Percentiles rank a stretch among this genome's conserved stretches.
Evolutionary conservation across 1,140 invertebrate species (phyloP).

Genomic region (Gryllus bimaculatus): DNA sequence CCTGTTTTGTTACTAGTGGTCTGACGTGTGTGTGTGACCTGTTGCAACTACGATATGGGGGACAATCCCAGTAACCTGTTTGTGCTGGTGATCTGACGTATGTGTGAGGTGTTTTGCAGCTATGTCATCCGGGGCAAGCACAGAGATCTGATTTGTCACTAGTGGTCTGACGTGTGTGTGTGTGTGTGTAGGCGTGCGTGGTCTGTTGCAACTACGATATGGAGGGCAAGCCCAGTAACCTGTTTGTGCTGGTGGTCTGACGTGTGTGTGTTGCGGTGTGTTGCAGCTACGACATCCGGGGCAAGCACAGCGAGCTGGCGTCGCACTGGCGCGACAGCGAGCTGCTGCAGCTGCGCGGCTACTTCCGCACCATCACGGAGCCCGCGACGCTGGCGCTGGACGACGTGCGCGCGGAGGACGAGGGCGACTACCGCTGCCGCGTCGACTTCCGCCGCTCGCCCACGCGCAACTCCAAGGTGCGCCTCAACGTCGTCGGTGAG

Average conservation of each 20-base stretch:
- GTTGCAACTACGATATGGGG: too few relatives aligned
- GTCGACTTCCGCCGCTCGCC: conserved; percentile 74
- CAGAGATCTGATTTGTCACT: fast-evolving
- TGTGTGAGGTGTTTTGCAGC: too few relatives aligned
- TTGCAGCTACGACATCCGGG: conserved; percentile 38
- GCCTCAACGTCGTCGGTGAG: conserved; percentile 74
- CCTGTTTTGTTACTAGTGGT: too few relatives aligned
- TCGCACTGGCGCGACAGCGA: conserved; percentile 49
- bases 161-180: too few relatives aligned
- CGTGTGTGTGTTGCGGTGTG: background rate
- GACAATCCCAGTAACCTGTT: too few relatives aligned
- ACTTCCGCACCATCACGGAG: conserved; percentile 42
- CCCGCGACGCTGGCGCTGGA: conserved; percentile 52
- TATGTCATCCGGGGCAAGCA: too few relatives aligned
- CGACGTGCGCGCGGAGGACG: conserved; percentile 53
- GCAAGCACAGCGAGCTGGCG: conserved; percentile 40
- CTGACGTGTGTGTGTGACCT: too few relatives aligned
- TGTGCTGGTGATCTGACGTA: fast-evolving
- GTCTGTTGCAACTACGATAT: background rate
- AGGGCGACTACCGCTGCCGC: conserved; percentile 63
- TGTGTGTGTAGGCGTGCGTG: too few relatives aligned
- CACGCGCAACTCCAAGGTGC: conserved; percentile 67
- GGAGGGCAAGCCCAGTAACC: background rate
- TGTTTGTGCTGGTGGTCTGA: background rate
- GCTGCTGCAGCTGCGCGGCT: conserved; percentile 44